phyloP scores from a whole-genome alignment of 2,113 vertebrate species.

The Pagrus major region DNA sequence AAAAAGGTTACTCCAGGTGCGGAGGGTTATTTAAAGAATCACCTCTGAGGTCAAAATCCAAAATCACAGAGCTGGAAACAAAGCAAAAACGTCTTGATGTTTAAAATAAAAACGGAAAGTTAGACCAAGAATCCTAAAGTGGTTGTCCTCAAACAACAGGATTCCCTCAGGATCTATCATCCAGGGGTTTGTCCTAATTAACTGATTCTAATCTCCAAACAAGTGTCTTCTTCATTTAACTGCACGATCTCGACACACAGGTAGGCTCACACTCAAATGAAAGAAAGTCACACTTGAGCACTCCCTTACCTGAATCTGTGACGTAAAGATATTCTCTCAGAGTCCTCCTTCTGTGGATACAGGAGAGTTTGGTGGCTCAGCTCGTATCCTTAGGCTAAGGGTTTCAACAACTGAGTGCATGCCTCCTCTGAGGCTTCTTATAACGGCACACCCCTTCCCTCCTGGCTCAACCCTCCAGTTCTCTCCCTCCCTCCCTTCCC shows the following conservation, averaged over 20 bases:
- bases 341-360: conserved; percentile 54
- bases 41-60: conserved; percentile 32
- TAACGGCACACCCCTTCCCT: conserved; percentile 85
- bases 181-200: conserved; percentile 15
- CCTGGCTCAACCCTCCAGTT: conserved; percentile 72
- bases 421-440: conserved; percentile 85
- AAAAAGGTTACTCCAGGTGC: conserved; percentile 26
- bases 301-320: conserved; percentile 79
- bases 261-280: conserved; percentile 21
- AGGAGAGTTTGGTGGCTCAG: conserved; percentile 64
- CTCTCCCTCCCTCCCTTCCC: conserved; percentile 52
- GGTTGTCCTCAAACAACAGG: conserved; percentile 11
- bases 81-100: conserved; percentile 31
- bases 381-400: conserved; percentile 81
- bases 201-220: conserved; percentile 21
- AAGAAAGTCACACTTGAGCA: conserved; percentile 30
- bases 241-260: conserved; percentile 34
- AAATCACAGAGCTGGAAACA: conserved; percentile 23
- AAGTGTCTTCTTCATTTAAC: background rate
- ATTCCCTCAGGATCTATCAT: conserved; percentile 38
- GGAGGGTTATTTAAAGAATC: conserved; percentile 45
- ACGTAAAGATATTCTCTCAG: conserved; percentile 46
- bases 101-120: no score
- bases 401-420: conserved; percentile 81
- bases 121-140: conserved; percentile 10